phyloP scores from a whole-genome alignment of 2,797 vertebrate species.

The Chrosomus eos region DNA sequence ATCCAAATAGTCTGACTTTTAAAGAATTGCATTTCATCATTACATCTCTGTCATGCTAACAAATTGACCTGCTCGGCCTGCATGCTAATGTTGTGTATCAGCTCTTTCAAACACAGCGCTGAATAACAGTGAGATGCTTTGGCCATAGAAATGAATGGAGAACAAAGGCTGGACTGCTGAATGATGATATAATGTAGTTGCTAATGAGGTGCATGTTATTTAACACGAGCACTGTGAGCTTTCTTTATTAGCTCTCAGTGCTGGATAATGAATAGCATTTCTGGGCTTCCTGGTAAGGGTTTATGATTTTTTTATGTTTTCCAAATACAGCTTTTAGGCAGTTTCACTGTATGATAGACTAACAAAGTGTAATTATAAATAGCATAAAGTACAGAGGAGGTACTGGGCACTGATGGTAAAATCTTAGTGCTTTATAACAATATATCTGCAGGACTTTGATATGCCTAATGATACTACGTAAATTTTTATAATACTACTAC shows the following conservation, averaged over 20 bases:
- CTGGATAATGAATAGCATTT: slow-evolving; percentile 20
- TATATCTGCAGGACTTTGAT: neutral
- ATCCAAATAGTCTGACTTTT: slow-evolving; percentile 57
- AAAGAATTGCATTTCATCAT: slow-evolving; percentile 53
- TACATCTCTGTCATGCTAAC: slow-evolving; percentile 59
- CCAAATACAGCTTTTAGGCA: neutral
- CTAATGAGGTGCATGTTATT: slow-evolving; percentile 37
- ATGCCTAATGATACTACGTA: neutral
- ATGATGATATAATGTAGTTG: slow-evolving; percentile 35
- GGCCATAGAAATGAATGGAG: slow-evolving; percentile 26
- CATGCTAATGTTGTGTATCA: slow-evolving; percentile 43
- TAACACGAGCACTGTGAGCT: neutral
- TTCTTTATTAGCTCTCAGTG: neutral
- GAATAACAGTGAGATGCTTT: slow-evolving; percentile 11
- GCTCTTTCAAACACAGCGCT: slow-evolving; percentile 28
- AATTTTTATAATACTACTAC: too few species aligned
- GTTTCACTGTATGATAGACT: neutral
- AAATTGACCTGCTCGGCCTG: slow-evolving; percentile 56
- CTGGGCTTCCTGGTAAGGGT: neutral
- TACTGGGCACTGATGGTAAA: neutral
- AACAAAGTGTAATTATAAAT: neutral
- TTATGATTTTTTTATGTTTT: neutral
- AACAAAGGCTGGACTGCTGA: slow-evolving; percentile 40
- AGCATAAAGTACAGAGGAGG: neutral
- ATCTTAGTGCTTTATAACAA: neutral